A percentile compares a stretch with the other conserved stretches of the same genome.
phyloP scores from a whole-genome alignment of 2,888 invertebrate species.

The Tethea ocularis region DNA sequence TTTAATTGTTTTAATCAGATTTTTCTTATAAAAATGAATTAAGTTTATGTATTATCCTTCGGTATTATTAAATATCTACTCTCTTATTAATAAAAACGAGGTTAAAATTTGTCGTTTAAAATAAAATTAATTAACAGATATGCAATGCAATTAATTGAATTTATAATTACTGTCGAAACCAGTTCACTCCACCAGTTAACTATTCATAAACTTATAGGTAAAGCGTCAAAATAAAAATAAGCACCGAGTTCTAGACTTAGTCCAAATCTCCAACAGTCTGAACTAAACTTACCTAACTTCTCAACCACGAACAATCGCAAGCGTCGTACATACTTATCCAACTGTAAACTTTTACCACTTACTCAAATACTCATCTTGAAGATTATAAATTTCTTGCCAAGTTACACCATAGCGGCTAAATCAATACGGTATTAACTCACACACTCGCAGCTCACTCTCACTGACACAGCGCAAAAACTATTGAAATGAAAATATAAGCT shows the following conservation, averaged over 20 bases:
- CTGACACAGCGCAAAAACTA: constrained; percentile 78
- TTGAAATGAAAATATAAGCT: constrained; percentile 80
- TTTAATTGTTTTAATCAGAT: no score
- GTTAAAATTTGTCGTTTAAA: no score
- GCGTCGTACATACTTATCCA: background rate
- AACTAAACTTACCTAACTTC: background rate
- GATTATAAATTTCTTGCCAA: constrained; percentile 73
- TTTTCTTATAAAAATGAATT: no score
- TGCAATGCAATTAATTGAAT: no score
- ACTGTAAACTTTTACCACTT: constrained; percentile 10
- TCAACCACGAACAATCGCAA: background rate
- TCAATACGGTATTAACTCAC: constrained; percentile 81
- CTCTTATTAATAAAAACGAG: no score
- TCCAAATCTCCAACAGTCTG: background rate
- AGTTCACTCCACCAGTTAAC: no score
- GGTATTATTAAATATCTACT: no score
- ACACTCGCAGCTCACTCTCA: constrained; percentile 60
- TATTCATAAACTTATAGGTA: background rate
- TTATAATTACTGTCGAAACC: no score
- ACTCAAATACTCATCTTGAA: constrained; percentile 52
- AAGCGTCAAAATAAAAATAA: background rate
- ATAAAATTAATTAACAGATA: no score
- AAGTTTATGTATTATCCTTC: no score
- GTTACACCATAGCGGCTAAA: constrained; percentile 59
- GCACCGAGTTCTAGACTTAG: background rate